Base-by-base conservation (phyloP, 2,797 vertebrate species). In the Argya squamiceps region DNA sequence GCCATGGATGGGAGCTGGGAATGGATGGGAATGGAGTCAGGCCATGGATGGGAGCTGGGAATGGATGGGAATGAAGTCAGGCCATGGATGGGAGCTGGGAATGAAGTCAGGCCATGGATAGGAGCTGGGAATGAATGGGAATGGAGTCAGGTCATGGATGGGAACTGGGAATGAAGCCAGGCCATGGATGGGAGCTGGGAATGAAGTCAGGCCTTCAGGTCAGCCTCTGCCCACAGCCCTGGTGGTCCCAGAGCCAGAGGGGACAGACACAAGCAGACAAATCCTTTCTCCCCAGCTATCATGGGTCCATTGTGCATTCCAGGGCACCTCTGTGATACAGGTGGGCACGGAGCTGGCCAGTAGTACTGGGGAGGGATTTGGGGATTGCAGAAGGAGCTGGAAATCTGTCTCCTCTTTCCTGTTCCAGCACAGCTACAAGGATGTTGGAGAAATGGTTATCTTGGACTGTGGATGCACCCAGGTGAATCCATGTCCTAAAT, bases 281-380 rank as follows among this genome's bases (percentile, higher is more conserved):
- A 23, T 16, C 43, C 50, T 68, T 44, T 34, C 21, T 43, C 47
- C 10, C 7, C 6, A 0, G 4, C 30, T 43, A 0, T 5, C 8
- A 15, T 4, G 4, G 1, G 1, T 4, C 19, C 7, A 1, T 1
- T n/a, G 34, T 19, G 30, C 34, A 36, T 53, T 65, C 37, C 44
- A 56, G 56, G 47, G 24, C 30, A 16, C 0, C 1, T 67, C 27
- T 74, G 30, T 13, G 8, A 10, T 3, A 3, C n/a, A 37, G 11
- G 5, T 4, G 43, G 27, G 9, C 20, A 13, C 0, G 0, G 4
- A 36, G 39, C 62, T 75, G 52, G 27, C 11, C 29, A 69, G 64
- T 41, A 59, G 30, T 49, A 5, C 20, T 4, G 12, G 11, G 23
- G 4, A 49, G 23, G 19, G 59, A 29, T 65, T 16, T 83, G 63